These are phyloP conservation scores for Oncorhynchus nerka DNA, from an alignment of 2,113 vertebrate species.

Conservation along the genomic window DNA sequence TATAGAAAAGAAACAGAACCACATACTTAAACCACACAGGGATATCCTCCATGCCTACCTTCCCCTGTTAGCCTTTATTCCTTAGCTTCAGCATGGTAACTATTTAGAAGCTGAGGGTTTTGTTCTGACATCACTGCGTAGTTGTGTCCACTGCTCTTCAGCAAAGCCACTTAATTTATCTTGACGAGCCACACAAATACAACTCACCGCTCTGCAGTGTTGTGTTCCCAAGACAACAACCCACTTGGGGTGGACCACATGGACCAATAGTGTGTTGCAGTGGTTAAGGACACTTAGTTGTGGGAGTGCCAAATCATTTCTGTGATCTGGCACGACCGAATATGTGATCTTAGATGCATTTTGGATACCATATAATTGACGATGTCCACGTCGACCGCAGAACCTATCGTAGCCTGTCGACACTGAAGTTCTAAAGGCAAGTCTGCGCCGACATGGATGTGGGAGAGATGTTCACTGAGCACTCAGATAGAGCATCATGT, in stretches of 20 bases:
- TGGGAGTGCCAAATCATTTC: neutral
- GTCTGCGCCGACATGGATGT: neutral
- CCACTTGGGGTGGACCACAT: neutral
- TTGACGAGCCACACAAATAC: neutral
- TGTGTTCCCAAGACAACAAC: neutral
- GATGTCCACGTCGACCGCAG: neutral
- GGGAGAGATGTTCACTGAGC: neutral
- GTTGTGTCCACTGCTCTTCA: neutral
- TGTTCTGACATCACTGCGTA: neutral
- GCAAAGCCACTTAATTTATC: neutral
- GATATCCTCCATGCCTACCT: neutral
- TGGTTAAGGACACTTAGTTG: neutral
- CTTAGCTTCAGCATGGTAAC: neutral
- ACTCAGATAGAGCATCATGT: neutral
- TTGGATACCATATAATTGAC: neutral
- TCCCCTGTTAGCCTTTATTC: neutral
- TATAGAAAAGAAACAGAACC: constrained; percentile 37
- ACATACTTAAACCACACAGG: neutral
- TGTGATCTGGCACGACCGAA: neutral
- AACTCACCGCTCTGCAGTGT: neutral
- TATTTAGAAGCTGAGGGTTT: neutral
- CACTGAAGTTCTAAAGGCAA: neutral
- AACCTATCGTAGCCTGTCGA: neutral
- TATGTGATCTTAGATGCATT: neutral
- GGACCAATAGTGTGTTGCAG: neutral